Evolutionary conservation across 2,113 vertebrate species (phyloP).

Genomic region (Eonycteris spelaea): DNA sequence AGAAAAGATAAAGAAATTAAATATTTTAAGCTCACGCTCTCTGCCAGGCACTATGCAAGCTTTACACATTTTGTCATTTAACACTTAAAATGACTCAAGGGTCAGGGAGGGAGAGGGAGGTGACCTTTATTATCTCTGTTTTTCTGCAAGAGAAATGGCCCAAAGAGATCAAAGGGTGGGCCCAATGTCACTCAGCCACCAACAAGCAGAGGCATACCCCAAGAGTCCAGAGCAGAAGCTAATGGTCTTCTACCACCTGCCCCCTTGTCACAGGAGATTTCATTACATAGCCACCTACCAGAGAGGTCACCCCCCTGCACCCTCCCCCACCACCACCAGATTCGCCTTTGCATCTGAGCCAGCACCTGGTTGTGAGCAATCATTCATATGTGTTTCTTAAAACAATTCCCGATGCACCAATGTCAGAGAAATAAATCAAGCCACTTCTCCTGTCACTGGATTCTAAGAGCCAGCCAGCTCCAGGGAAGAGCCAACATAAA

Average conservation of each 20-base stretch:
- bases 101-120: too few species aligned
- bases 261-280: not conserved
- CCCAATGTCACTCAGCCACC: not conserved
- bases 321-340: not conserved
- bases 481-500: slow-evolving; percentile 4
- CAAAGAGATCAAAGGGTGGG: not conserved
- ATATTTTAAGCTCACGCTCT: not conserved
- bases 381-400: not conserved
- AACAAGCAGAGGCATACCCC: not conserved
- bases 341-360: not conserved
- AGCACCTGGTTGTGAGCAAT: not conserved
- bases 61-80: not conserved
- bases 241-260: not conserved
- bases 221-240: not conserved
- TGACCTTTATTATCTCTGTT: not conserved
- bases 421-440: not conserved
- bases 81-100: not conserved
- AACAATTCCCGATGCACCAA: not conserved
- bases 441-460: not conserved
- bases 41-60: not conserved
- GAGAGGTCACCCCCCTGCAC: not conserved
- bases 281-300: not conserved
- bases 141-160: not conserved
- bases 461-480: not conserved
- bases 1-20: not conserved